phyloP scores from a whole-genome alignment of 2,797 vertebrate species.

The Chromis chromis region DNA sequence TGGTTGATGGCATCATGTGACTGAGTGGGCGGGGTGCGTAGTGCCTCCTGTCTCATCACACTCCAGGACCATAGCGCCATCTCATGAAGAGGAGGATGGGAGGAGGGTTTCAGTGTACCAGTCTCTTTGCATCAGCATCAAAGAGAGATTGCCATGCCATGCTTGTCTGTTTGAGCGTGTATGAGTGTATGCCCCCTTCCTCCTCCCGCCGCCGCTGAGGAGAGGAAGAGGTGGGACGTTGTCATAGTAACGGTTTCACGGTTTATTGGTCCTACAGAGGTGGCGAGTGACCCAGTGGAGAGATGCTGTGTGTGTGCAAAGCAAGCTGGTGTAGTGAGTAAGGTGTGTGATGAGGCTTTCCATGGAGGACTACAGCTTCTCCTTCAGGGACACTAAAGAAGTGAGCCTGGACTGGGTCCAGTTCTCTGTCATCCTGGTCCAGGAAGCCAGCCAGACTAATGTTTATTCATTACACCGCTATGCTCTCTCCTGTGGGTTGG shows the following conservation, averaged over 20 bases:
- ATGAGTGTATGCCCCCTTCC: constrained; percentile 37
- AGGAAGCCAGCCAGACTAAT: constrained; percentile 38
- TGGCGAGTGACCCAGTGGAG: constrained; percentile 48
- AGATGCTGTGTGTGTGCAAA: constrained; percentile 25
- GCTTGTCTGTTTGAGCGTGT: constrained; percentile 48
- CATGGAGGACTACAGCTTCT: constrained; percentile 1
- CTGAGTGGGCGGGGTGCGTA: constrained; percentile 32
- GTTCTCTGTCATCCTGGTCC: constrained; percentile 43
- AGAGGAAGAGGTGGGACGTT: constrained; percentile 72
- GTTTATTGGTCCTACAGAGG: constrained; percentile 59
- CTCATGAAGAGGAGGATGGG: constrained; percentile 52
- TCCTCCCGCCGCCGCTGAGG: constrained; percentile 44
- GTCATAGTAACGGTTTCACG: constrained; percentile 76
- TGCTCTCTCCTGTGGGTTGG: constrained; percentile 11
- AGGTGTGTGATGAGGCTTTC: constrained; percentile 26
- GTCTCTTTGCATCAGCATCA: constrained; percentile 77
- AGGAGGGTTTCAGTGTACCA: constrained; percentile 67
- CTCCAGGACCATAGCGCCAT: constrained; percentile 40
- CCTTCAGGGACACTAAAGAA: constrained; percentile 21
- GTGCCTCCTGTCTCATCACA: constrained; percentile 39
- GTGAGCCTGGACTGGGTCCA: constrained; percentile 41
- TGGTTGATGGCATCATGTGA: constrained; percentile 68
- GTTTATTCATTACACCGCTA: constrained; percentile 50
- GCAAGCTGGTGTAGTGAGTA: constrained; percentile 20
- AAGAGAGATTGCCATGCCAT: constrained; percentile 55